Percentiles rank a stretch among this genome's conserved stretches.
Conservation (phyloP, 2,888 invertebrate species). For the Cephus pygmeus region DNA sequence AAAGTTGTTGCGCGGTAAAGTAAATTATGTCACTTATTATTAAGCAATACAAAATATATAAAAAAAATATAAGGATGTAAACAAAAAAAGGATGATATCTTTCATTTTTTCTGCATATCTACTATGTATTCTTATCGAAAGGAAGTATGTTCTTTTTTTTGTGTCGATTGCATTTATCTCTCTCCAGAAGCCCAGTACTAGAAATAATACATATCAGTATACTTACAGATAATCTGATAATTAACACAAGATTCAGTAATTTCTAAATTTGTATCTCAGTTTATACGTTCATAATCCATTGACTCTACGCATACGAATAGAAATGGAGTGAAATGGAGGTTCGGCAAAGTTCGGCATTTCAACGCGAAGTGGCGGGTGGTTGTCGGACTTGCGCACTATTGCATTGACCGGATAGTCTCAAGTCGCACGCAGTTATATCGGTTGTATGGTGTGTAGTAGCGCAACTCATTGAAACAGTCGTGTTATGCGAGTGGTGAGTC, state of each 20-base stretch:
- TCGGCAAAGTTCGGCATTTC: neutral
- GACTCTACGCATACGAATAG: neutral
- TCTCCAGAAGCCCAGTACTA: neutral
- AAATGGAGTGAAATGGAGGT: neutral
- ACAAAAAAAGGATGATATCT: too few species aligned
- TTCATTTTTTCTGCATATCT: neutral
- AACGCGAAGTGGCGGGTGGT: neutral
- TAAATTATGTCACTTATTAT: neutral
- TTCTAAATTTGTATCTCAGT: neutral
- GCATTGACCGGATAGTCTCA: neutral
- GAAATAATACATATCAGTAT: neutral
- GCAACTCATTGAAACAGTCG: neutral
- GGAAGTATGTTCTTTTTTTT: neutral
- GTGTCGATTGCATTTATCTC: neutral
- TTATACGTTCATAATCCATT: neutral
- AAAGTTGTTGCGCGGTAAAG: neutral
- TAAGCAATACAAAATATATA: neutral
- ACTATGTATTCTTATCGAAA: neutral
- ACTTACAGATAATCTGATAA: neutral
- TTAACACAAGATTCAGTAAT: neutral
- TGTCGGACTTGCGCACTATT: neutral
- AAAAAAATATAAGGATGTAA: neutral
- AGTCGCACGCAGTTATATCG: slow-evolving; percentile 1
- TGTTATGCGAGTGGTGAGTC: slow-evolving; percentile 1
- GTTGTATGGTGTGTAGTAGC: slow-evolving; percentile 1